phyloP scores from a whole-genome alignment of 2,797 vertebrate species.

The Lutjanus argentimaculatus region DNA sequence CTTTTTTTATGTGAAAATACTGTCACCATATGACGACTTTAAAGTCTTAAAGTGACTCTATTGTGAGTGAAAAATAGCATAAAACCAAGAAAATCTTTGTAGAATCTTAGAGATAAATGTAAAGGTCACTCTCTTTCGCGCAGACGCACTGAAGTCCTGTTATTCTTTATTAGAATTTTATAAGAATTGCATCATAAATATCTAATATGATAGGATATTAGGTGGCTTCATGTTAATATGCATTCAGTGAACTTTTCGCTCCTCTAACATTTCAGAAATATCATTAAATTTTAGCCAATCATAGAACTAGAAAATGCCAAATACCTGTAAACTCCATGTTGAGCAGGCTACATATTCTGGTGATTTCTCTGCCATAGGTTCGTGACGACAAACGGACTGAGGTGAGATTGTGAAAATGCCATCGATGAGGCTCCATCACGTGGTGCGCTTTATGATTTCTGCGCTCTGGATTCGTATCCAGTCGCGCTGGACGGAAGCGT shows the following conservation, averaged over 20 bases:
- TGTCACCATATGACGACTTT: neutral
- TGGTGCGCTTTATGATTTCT: constrained; percentile 55
- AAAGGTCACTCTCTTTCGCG: neutral
- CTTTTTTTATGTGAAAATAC: too few relatives aligned
- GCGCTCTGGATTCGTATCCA: constrained; percentile 50
- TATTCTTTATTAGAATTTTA: neutral
- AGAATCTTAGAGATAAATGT: neutral
- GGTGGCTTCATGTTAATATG: neutral
- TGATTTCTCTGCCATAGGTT: neutral
- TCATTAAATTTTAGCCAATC: neutral
- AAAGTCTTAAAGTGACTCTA: neutral
- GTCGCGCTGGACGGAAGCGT: constrained; percentile 1
- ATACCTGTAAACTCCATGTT: neutral
- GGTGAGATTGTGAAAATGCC: constrained; percentile 17
- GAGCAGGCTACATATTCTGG: too few relatives aligned
- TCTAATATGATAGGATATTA: neutral
- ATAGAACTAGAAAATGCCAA: neutral
- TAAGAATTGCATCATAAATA: neutral
- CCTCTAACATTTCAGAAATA: neutral
- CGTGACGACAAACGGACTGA: neutral
- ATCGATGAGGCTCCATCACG: constrained; percentile 64
- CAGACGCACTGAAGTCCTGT: neutral
- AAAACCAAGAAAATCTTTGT: neutral
- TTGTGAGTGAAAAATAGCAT: neutral
- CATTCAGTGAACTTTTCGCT: neutral